These are phyloP conservation scores for Paracanthobrama guichenoti DNA, from an alignment of 2,113 vertebrate genomes.

Conservation along the genomic window DNA sequence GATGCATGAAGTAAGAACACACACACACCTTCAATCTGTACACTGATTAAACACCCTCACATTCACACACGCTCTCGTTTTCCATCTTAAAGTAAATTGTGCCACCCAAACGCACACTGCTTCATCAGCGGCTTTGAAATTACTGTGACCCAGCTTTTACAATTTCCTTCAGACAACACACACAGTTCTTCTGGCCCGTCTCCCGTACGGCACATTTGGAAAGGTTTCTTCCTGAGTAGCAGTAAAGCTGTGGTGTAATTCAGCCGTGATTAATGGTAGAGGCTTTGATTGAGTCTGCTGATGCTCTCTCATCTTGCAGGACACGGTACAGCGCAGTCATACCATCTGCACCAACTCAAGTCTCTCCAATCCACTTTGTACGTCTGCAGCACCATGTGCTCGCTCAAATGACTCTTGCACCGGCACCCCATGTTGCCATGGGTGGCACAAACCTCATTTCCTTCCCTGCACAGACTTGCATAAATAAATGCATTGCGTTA, in stretches of 20 bases:
- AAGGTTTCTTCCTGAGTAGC: background rate
- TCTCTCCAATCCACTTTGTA: background rate
- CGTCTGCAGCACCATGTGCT: conserved; percentile 11
- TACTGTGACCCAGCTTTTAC: conserved; percentile 33
- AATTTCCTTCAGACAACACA: conserved; percentile 13
- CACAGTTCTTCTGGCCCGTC: background rate
- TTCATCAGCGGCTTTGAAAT: conserved; percentile 21
- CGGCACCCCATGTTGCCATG: background rate
- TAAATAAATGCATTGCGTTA: background rate
- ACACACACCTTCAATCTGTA: conserved; percentile 27
- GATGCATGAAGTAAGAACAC: conserved; percentile 91
- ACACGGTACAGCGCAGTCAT: background rate
- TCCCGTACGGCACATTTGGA: conserved; percentile 36
- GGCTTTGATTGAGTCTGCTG: conserved; percentile 20
- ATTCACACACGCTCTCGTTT: background rate
- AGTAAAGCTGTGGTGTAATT: conserved; percentile 33
- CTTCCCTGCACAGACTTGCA: background rate
- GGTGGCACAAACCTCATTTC: conserved; percentile 2
- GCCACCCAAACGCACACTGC: conserved; percentile 29
- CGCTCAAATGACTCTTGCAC: background rate
- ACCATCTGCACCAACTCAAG: conserved; percentile 17
- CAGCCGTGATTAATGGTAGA: conserved; percentile 20
- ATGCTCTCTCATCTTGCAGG: background rate
- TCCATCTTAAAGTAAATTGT: conserved; percentile 15
- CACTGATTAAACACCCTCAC: conserved; percentile 20